Conservation (phyloP, 1,140 invertebrate genomes). For the Muscidifurax raptorellus region DNA sequence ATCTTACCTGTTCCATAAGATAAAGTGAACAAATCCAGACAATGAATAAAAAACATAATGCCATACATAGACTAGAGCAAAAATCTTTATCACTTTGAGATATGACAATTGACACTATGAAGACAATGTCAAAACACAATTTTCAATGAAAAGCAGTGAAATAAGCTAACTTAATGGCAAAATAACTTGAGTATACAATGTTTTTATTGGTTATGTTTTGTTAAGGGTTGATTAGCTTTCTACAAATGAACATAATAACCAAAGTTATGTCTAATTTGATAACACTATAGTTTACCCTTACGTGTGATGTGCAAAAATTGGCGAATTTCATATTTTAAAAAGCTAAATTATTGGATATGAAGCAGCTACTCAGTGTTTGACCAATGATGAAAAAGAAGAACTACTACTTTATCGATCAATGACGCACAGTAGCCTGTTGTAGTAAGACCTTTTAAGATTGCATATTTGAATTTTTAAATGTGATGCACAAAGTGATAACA, state of each 20-base stretch:
- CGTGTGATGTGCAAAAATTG: not conserved
- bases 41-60: constrained; percentile 6
- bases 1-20: constrained; percentile 40
- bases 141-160: not conserved
- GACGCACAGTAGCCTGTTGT: not conserved
- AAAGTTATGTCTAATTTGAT: not conserved
- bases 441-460: not conserved
- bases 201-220: constrained; percentile 25
- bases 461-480: not conserved
- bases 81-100: not conserved
- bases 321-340: constrained; percentile 31
- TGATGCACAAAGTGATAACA: not conserved
- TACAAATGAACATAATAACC: not conserved
- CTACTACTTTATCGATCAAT: constrained; percentile 37
- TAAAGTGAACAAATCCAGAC: not conserved
- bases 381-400: constrained; percentile 36
- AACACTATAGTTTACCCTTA: not conserved
- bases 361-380: constrained; percentile 19
- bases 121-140: not conserved
- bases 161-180: not conserved
- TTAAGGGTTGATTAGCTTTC: not conserved
- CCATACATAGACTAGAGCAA: not conserved
- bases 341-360: not conserved
- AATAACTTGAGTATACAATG: not conserved
- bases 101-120: not conserved